Percentiles rank a stretch among this genome's conserved stretches.
These are phyloP conservation scores for Aplysina aerophoba DNA, from an alignment of 37 sponge, comb jelly and placozoan genomes.

Conservation along the genomic window DNA sequence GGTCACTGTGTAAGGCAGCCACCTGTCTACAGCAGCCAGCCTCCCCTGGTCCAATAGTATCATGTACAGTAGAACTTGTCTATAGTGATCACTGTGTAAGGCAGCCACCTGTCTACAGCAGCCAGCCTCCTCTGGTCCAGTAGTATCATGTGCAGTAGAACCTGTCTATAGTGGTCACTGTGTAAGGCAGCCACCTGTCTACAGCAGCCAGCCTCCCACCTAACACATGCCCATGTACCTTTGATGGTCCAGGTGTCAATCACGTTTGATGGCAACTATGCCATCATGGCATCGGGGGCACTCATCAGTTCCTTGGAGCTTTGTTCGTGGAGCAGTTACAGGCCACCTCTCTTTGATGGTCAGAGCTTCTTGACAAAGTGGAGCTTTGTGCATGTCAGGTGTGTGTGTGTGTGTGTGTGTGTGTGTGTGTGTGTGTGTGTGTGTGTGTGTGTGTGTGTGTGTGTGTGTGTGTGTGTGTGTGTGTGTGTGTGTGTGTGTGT, in stretches of 20 bases:
- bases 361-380: neutral
- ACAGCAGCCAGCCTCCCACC: no score
- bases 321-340: slow-evolving; percentile 5
- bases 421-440: slow-evolving; percentile 33
- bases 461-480: slow-evolving; percentile 33
- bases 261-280: neutral
- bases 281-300: neutral
- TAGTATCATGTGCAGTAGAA: no score
- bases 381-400: neutral
- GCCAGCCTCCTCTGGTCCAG: no score
- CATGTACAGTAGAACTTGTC: no score
- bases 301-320: neutral
- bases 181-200: no score
- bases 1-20: no score
- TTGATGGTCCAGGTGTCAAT: neutral
- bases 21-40: no score
- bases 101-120: no score
- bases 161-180: no score
- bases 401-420: neutral
- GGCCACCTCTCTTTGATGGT: neutral
- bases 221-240: no score
- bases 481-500: slow-evolving; percentile 31
- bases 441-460: slow-evolving; percentile 35
- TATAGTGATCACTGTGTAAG: no score
- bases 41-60: no score